Percentiles rank a stretch among this genome's conserved stretches.
Evolutionary conservation across 1,140 invertebrate genomes (phyloP).

Genomic region (Mya arenaria): DNA sequence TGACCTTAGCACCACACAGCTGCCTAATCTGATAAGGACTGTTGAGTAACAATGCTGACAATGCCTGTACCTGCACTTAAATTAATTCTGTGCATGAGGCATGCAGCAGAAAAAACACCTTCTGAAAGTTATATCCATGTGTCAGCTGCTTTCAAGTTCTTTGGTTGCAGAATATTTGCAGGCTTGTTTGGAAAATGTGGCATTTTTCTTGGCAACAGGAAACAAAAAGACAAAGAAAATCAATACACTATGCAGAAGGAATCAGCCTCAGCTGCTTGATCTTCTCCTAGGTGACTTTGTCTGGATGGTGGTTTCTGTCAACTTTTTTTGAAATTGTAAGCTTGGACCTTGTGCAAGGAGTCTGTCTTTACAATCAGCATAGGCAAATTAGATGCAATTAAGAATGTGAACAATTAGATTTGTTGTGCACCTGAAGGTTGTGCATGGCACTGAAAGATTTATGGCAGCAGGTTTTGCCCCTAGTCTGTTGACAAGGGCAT

Average conservation of each 20-base stretch:
- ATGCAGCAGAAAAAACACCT: conserved; percentile 50
- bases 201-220: conserved; percentile 48
- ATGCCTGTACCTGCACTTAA: conserved; percentile 24
- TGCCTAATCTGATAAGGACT: conserved; percentile 46
- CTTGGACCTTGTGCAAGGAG: conserved; percentile 27
- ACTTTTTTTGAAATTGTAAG: conserved; percentile 32
- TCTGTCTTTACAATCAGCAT: neutral
- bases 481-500: no score
- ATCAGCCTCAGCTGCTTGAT: conserved; percentile 42
- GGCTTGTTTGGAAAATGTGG: conserved; percentile 38
- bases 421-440: conserved; percentile 27
- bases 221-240: conserved; percentile 60
- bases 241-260: conserved; percentile 51
- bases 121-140: neutral
- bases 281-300: conserved; percentile 41
- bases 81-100: conserved; percentile 45
- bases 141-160: conserved; percentile 45
- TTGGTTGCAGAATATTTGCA: conserved; percentile 34
- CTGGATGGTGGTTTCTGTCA: conserved; percentile 45
- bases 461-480: neutral
- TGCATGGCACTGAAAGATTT: neutral
- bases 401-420: conserved; percentile 33
- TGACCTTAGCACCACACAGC: conserved; percentile 35
- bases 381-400: conserved; percentile 55
- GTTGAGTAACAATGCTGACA: conserved; percentile 46